Evolutionary conservation across 2,888 invertebrate species (phyloP), one percentile per base, ranked within the genome.

Genomic region (Apodemia mormo): DNA sequence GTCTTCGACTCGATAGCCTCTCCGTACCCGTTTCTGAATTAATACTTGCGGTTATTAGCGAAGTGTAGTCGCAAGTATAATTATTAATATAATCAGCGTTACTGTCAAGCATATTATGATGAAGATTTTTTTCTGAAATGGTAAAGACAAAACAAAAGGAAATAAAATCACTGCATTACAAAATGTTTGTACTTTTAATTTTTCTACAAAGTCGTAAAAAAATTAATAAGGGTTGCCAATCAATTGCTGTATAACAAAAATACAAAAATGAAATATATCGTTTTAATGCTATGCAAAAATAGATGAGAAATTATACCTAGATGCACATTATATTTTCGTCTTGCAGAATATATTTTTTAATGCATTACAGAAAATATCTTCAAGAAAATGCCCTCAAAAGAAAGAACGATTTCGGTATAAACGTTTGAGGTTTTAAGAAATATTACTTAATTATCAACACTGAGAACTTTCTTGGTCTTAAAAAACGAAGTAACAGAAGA

Each of bases 101-200:
- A 96, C 94, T 89, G 95, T 94, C 94, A 96, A 95, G 96, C 97
- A 97, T 95, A 96, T 95, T 92, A 96, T 95, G 95, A 97, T 96
- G 95, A 96, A 95, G 95, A 97, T 96, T 95, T 96, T 96, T 96
- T 97, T 97, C 97, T 97, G 96, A 88, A 95, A 96, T 94, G 92
- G 94, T 87, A 95, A 94, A 93, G 86, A 90, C 89, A 84, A 93
- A 92, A 88, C 81, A 85, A 91, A 90, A 89, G 79, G 85, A 92
- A 93, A 90, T 89, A 90, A 91, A 92, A 86, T 73, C 58, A 67
- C 73, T 72, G 74, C 69, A 43, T 68, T 70, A 43, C 65, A 66
- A 66, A 45, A 40, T 9, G 29, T 29, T 69, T 12, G 58, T 22
- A 40, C 22, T 22, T 37, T n/a, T 37, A 54, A 10, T 6, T 52